A percentile compares a stretch with the other conserved stretches of the same genome.
Evolutionary conservation across 2,797 vertebrate genomes (phyloP).

Genomic region (Oreonectes daqikongensis): DNA sequence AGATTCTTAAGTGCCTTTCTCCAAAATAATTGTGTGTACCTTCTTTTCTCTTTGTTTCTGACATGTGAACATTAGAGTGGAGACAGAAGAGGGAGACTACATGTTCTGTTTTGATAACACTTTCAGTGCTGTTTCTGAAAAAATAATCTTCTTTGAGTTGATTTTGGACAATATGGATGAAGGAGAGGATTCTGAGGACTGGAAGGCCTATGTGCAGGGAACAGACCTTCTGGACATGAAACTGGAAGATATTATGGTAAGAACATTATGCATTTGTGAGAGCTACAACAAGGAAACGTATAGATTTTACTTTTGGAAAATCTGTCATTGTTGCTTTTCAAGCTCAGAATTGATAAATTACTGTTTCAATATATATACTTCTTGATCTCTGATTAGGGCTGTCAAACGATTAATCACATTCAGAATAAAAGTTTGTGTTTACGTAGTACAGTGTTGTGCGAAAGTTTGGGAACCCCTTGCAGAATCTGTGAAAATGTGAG

Average conservation of each 20-base stretch:
- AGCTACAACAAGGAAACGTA: neutral
- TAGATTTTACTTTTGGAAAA: too few species aligned
- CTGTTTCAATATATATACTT: too few species aligned
- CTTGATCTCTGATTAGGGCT: too few species aligned
- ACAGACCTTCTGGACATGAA: conserved; percentile 95
- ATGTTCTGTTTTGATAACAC: conserved; percentile 99
- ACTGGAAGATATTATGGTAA: conserved; percentile 95
- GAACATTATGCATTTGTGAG: conserved; percentile 40
- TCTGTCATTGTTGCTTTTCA: too few species aligned
- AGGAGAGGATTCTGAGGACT: conserved; percentile 83
- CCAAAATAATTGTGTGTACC: neutral
- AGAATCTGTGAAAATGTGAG: too few species aligned
- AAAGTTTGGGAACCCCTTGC: too few species aligned
- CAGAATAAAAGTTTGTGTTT: too few species aligned
- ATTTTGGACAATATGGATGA: conserved; percentile 95
- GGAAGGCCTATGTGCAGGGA: conserved; percentile 92
- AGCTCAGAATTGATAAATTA: too few species aligned
- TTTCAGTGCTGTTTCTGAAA: conserved; percentile 93
- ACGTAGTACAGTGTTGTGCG: too few species aligned
- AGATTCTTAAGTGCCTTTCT: too few species aligned
- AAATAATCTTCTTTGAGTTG: conserved; percentile 97
- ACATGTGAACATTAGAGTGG: conserved; percentile 75
- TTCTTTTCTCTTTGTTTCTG: neutral
- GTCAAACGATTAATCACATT: too few species aligned
- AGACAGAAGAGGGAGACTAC: conserved; percentile 94